A percentile compares a stretch with the other conserved stretches of the same genome.
These are phyloP conservation scores for Azorinus chamasolen DNA, from an alignment of 2,888 invertebrate species.

Conservation along the genomic window DNA sequence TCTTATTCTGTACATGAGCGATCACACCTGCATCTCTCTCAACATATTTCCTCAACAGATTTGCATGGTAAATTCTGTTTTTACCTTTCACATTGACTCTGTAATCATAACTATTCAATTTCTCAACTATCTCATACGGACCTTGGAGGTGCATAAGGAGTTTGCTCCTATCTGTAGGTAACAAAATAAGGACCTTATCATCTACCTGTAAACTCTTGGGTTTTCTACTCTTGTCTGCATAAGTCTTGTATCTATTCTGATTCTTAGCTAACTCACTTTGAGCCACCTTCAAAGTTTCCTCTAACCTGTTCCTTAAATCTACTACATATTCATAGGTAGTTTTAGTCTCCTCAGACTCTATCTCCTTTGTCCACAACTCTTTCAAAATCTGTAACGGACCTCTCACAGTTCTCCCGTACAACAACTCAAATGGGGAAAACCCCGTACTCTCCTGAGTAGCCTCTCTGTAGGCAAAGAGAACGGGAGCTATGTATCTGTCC, in stretches of 20 bases:
- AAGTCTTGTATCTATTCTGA: slow-evolving; percentile 22
- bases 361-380: background rate
- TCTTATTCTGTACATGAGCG: no score
- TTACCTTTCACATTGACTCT: slow-evolving; percentile 37
- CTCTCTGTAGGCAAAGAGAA: slow-evolving; percentile 65
- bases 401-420: slow-evolving; percentile 59
- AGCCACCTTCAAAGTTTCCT: slow-evolving; percentile 38
- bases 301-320: slow-evolving; percentile 54
- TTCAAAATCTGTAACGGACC: slow-evolving; percentile 60
- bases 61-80: slow-evolving; percentile 38
- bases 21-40: slow-evolving; percentile 1
- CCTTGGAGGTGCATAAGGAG: slow-evolving; percentile 56
- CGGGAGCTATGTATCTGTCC: slow-evolving; percentile 55
- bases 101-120: no score
- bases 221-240: slow-evolving; percentile 52
- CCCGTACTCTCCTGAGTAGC: slow-evolving; percentile 53
- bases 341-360: background rate
- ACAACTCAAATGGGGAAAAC: slow-evolving; percentile 63
- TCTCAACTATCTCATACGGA: slow-evolving; percentile 28
- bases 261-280: slow-evolving; percentile 14
- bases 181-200: slow-evolving; percentile 59
- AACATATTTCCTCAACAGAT: slow-evolving; percentile 47
- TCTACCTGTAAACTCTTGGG: slow-evolving; percentile 29
- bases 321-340: slow-evolving; percentile 27
- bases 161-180: slow-evolving; percentile 66